Evolutionary conservation across 2,888 invertebrate genomes (phyloP).

Genomic region (Chrysopilus asiliformis): DNA sequence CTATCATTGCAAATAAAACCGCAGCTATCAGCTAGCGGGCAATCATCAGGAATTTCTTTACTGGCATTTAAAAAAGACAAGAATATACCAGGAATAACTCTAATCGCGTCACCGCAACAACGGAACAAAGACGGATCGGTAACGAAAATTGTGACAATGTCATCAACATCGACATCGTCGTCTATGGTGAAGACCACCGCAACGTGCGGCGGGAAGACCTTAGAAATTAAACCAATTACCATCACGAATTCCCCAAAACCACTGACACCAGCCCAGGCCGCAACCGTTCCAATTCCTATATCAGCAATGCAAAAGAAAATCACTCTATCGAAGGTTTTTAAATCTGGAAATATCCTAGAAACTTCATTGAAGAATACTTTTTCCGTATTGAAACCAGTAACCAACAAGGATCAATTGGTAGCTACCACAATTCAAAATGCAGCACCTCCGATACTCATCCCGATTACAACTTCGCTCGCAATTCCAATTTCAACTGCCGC

Average conservation of each 20-base stretch:
- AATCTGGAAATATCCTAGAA: no score
- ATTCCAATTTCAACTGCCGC: background rate
- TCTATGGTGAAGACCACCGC: background rate
- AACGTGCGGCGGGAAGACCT: conserved; percentile 4
- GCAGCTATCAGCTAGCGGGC: background rate
- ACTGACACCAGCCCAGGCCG: conserved; percentile 9
- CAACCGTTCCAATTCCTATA: conserved; percentile 6
- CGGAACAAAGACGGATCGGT: no score
- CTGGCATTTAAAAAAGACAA: conserved; percentile 10
- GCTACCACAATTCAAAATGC: conserved; percentile 8
- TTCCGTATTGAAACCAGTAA: no score
- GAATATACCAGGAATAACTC: conserved; percentile 6
- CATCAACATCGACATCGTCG: background rate
- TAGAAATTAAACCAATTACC: conserved; percentile 11
- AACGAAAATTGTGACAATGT: background rate
- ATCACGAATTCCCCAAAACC: conserved; percentile 7
- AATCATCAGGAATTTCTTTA: conserved; percentile 8
- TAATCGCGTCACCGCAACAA: conserved; percentile 1
- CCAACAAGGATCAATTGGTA: no score
- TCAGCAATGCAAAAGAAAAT: no score
- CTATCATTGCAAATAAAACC: conserved; percentile 12
- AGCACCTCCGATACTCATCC: background rate
- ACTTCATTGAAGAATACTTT: no score
- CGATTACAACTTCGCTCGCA: background rate
- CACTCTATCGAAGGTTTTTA: no score